Evolutionary conservation across 2,113 vertebrate genomes (phyloP), one percentile per base, ranked within the genome.

Genomic region (Donacobius atricapilla): DNA sequence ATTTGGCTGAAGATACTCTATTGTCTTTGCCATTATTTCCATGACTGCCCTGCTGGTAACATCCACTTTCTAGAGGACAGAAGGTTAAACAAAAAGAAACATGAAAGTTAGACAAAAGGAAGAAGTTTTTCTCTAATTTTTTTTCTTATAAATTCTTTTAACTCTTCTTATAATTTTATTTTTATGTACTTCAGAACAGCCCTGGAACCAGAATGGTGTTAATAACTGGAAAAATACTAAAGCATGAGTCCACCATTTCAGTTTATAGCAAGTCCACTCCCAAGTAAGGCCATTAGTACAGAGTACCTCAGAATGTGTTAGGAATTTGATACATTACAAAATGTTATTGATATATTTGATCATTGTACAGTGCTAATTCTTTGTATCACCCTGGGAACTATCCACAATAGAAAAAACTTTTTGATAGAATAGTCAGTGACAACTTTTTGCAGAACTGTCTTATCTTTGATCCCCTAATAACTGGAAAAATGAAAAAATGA

Each of bases 1-100:
- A 94, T 99, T 99, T 22, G 99, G 99, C 97, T 99, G 99, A 97
- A 99, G 99, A 94, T 99, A 99, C 93, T 99, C 99, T 51, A 99
- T 99, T 30, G 99, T 99, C 98, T 99, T 99, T 70, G 99, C 98
- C 98, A 99, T 99, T 97, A 99, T 99, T 96, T 99, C 99, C 97
- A 99, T 57, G 95, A 99, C 99, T 18, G 99, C 99, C 93, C 99
- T 98, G 97, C 99, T 98, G 77, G 99, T 99, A 94, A 98, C 97
- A 94, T 99, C 99, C 97, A 99, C 98, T 98, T 98, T 99, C 99
- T 99, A 95, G 51, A 86, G 13, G 11, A 90, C 15, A 96, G 66
- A 92, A 16, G 31, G 50, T 92, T 73, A 42, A 85, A 94, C 24
- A 90, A 73, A 93, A 93, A 75, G 35, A 91, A 86, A 80, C 12